These are phyloP conservation scores for Sebastes paucispinis DNA, from an alignment of 2,797 vertebrate genomes.

Conservation along the genomic window DNA sequence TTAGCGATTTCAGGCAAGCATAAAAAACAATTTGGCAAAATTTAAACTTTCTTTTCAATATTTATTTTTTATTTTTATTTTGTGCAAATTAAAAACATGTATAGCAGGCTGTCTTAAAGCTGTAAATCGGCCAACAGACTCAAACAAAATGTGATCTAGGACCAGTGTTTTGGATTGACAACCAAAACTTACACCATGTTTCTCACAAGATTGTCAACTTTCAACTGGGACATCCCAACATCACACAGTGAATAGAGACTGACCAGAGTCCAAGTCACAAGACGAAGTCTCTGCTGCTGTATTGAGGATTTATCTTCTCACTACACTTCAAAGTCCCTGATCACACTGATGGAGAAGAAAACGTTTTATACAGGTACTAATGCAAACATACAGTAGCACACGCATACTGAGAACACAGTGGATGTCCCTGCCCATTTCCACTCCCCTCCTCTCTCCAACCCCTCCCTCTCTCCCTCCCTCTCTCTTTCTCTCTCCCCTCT, in stretches of 20 bases:
- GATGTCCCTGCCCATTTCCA: conserved; percentile 60
- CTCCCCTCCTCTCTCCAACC: conserved; percentile 53
- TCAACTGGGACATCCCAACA: not conserved
- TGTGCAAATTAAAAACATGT: no score
- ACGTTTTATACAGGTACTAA: not conserved
- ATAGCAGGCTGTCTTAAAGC: not conserved
- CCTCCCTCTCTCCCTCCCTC: not conserved
- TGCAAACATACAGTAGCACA: conserved; percentile 20
- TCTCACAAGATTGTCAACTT: not conserved
- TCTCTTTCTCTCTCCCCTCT: conserved; percentile 56
- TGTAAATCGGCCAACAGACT: accelerated
- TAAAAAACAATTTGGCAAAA: no score
- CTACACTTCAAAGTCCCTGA: not conserved
- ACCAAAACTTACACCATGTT: not conserved
- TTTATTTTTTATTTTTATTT: no score
- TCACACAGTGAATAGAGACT: not conserved
- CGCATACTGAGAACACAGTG: not conserved
- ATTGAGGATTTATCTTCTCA: not conserved
- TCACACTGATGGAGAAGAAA: conserved; percentile 4
- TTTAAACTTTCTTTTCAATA: not conserved
- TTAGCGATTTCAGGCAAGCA: not conserved
- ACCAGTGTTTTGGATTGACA: not conserved
- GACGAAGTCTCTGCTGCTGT: not conserved
- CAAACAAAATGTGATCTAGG: not conserved
- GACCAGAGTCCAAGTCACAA: not conserved